Conservation (phyloP, 1,140 invertebrate species). For the Chironomus striatipennis region DNA sequence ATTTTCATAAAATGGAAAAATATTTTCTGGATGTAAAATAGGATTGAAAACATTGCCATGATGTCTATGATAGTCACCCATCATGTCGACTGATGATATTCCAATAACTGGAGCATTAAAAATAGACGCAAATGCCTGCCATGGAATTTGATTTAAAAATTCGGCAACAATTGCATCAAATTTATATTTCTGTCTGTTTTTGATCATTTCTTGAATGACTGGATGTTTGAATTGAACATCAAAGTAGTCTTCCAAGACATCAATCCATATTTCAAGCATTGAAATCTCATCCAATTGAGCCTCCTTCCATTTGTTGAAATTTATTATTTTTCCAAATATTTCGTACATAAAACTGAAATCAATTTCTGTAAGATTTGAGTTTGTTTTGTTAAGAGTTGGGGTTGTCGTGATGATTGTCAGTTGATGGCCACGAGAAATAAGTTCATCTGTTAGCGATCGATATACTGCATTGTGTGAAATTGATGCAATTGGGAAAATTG, state of each 20-base stretch:
- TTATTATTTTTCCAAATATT: background rate
- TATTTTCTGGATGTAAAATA: slow-evolving; percentile 39
- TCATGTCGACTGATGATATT: slow-evolving; percentile 35
- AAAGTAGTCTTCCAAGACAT: background rate
- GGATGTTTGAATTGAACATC: background rate
- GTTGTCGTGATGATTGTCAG: slow-evolving; percentile 39
- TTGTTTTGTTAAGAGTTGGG: slow-evolving; percentile 27
- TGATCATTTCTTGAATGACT: background rate
- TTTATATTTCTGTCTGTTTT: slow-evolving; percentile 30
- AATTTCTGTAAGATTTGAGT: background rate
- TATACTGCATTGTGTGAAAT: slow-evolving; percentile 43
- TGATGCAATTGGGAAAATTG: slow-evolving; percentile 41
- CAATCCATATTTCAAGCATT: background rate
- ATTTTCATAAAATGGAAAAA: slow-evolving; percentile 33
- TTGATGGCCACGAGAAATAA: slow-evolving; percentile 43
- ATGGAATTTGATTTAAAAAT: slow-evolving; percentile 24
- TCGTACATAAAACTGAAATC: background rate
- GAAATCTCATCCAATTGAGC: background rate
- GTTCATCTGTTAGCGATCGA: slow-evolving; percentile 38
- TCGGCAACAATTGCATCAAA: slow-evolving; percentile 39
- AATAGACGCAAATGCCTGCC: slow-evolving; percentile 35
- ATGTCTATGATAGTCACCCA: slow-evolving; percentile 28
- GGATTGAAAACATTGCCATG: slow-evolving; percentile 42
- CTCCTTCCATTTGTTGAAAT: background rate
- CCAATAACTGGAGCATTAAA: slow-evolving; percentile 39